phyloP scores from a whole-genome alignment of 1,140 invertebrate species.

The Xylocopa sonorina region DNA sequence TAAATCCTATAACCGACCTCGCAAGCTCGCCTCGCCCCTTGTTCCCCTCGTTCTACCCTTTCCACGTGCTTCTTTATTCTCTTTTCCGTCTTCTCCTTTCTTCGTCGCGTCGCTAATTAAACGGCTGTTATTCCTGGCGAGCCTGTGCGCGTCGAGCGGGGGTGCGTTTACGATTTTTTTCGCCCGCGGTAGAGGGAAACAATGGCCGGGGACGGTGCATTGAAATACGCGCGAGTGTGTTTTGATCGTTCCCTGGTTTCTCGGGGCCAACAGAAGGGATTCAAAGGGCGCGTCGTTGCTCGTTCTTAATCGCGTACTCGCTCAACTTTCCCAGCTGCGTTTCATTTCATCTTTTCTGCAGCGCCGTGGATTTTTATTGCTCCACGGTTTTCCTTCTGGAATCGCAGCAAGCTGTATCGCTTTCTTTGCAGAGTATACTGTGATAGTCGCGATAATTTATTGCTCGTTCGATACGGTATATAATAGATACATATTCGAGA shows the following conservation, averaged over 20 bases:
- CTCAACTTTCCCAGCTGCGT: slow-evolving; percentile 12
- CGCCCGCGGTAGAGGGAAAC: slow-evolving; percentile 41
- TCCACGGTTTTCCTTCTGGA: too few species aligned
- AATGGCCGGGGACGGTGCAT: slow-evolving; percentile 53
- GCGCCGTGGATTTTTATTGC: too few species aligned
- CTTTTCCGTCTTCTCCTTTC: slow-evolving; percentile 60
- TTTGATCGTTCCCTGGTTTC: slow-evolving; percentile 26
- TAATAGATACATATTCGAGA: too few species aligned
- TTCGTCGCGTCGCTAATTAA: slow-evolving; percentile 64
- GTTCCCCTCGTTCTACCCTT: slow-evolving; percentile 13
- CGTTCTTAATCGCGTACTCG: background rate
- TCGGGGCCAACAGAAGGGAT: background rate
- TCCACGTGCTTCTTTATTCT: slow-evolving; percentile 27
- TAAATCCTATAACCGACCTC: slow-evolving; percentile 68
- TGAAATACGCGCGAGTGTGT: slow-evolving; percentile 51
- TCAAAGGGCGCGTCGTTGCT: slow-evolving; percentile 18
- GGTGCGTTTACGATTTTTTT: slow-evolving; percentile 26
- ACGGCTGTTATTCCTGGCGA: slow-evolving; percentile 58
- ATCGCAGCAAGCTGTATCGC: too few species aligned
- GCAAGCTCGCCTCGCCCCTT: slow-evolving; percentile 41
- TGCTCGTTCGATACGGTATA: too few species aligned
- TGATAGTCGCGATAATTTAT: too few species aligned
- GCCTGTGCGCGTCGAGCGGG: slow-evolving; percentile 10
- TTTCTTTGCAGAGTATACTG: too few species aligned
- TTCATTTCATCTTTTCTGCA: background rate